Evolutionary conservation across 2,113 vertebrate species (phyloP), one percentile per base, ranked within the genome.

Genomic region (Centrocercus urophasianus): DNA sequence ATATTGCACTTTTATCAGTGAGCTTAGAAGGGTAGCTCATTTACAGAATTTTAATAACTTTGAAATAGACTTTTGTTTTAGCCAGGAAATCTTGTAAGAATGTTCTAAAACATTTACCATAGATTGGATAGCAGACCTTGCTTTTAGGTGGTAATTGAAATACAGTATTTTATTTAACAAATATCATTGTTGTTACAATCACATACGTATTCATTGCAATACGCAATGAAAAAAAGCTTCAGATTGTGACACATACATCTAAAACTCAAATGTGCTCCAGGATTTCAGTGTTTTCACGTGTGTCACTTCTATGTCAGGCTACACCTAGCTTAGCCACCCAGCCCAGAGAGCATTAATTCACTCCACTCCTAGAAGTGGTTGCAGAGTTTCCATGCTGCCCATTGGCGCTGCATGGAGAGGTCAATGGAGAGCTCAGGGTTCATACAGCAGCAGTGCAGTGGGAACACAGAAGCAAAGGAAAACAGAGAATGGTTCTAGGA

Each of bases 1-100:
- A 86, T 95, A 95, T 93, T 94, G 63, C 94, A 83, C 47, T 95
- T 94, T 92, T 88, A 95, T 93, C 14, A 0, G 60, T 57, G 50
- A 95, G 88, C 48, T 94, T 82, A 63, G 64, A 92, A 96, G 96
- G 70, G 88, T 78, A 93, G 73, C 64, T 92, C 74, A 95, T 97
- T 95, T 95, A 93, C 17, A 80, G 66, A 96, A 93, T 70, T 97
- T 96, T 80, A 96, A 96, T 95, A 94, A 94, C 95, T 96, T 96
- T 79, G 89, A 96, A 97, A 95, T 43, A 94, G 86, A 95, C 88
- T 92, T 96, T 69, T 72, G 36, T 83, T 86, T 89, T 74, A 88
- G 61, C 72, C 83, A 95, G 54, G 30, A 94, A 96, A 50, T 72
- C 86, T 88, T 92, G 86, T 63, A 61, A 89, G 86, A 96, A 25